phyloP scores from a whole-genome alignment of 2,888 invertebrate genomes.

The Eristalis tenax region DNA sequence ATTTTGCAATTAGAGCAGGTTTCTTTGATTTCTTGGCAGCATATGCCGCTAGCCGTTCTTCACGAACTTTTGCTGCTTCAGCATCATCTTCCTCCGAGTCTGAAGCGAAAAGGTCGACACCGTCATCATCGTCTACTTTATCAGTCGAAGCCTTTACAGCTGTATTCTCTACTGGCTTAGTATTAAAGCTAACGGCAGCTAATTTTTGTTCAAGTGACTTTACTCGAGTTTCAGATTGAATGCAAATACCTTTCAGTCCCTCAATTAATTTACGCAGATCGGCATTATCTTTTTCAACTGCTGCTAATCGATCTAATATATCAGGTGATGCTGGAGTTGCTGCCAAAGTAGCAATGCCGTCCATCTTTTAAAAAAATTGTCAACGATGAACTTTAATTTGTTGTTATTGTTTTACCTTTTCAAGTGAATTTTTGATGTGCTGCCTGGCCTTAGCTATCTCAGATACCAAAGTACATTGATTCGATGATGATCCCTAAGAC shows the following conservation, averaged over 20 bases:
- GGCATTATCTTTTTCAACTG: conserved; percentile 84
- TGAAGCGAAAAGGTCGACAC: conserved; percentile 91
- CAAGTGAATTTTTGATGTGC: conserved; percentile 89
- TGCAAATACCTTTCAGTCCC: conserved; percentile 77
- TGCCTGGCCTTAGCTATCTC: conserved; percentile 94
- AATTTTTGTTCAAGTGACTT: conserved; percentile 76
- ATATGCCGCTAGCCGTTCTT: conserved; percentile 94
- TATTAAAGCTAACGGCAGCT: conserved; percentile 32
- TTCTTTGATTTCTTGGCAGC: conserved; percentile 96
- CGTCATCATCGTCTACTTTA: conserved; percentile 85
- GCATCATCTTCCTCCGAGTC: conserved; percentile 89
- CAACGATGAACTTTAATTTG: neutral
- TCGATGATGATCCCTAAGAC: conserved; percentile 69
- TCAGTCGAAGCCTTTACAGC: conserved; percentile 51
- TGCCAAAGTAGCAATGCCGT: conserved; percentile 84
- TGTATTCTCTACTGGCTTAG: conserved; percentile 53
- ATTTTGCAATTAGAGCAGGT: conserved; percentile 94
- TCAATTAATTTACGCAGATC: conserved; percentile 80
- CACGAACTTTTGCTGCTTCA: conserved; percentile 89
- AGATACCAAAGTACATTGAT: conserved; percentile 86
- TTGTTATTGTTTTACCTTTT: conserved; percentile 83
- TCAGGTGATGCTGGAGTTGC: conserved; percentile 82
- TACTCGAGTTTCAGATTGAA: conserved; percentile 79
- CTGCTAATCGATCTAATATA: conserved; percentile 83
- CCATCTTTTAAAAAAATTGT: conserved; percentile 82